Evolutionary conservation across 2,113 vertebrate species (phyloP).

Genomic region (Clarias magur): DNA sequence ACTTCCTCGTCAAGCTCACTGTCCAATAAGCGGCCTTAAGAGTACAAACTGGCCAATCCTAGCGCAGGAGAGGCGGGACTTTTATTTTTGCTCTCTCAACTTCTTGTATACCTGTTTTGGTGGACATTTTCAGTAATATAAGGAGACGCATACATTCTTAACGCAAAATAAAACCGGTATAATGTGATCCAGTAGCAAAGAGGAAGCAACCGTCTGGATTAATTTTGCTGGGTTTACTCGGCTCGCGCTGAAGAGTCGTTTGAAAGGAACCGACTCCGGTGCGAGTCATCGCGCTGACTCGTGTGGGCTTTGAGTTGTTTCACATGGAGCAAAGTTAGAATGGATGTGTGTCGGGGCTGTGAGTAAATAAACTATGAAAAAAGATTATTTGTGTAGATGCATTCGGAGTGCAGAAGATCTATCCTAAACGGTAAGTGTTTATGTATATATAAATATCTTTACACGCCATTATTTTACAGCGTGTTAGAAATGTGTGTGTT

Average conservation of each 20-base stretch:
- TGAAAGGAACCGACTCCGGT: background rate
- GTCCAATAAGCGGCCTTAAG: background rate
- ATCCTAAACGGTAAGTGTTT: conserved; percentile 37
- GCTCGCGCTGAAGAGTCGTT: background rate
- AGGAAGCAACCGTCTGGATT: background rate
- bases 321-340: conserved; percentile 2
- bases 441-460: background rate
- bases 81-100: too few species aligned
- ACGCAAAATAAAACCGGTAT: too few species aligned
- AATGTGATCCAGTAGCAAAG: background rate
- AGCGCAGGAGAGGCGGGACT: conserved; percentile 2
- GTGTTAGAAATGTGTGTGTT: background rate
- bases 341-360: conserved; percentile 1
- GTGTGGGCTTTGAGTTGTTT: background rate
- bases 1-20: background rate
- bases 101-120: background rate
- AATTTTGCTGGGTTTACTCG: background rate
- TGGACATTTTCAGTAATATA: background rate
- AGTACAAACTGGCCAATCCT: conserved; percentile 11
- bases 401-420: conserved; percentile 18
- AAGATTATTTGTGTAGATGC: conserved; percentile 36
- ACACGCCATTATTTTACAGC: background rate
- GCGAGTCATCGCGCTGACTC: background rate
- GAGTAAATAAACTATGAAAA: conserved; percentile 42
- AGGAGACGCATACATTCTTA: too few species aligned